Conservation (phyloP, 2,888 invertebrate species). For the Crematogaster levior region DNA sequence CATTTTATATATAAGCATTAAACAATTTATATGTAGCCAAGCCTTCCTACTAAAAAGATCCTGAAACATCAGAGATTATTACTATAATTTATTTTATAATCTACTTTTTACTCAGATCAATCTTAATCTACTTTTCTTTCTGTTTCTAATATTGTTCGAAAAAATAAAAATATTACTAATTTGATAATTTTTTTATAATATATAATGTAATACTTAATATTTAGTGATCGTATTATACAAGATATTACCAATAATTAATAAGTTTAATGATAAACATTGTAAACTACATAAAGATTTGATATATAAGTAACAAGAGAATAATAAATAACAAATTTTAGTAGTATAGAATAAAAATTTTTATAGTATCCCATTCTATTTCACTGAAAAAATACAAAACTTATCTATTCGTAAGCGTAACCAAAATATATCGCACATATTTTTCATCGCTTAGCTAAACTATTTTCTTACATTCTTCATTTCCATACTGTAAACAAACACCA, state of each 20-base stretch:
- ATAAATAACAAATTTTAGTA: too few relatives aligned
- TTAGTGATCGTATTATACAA: neutral
- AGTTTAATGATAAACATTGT: neutral
- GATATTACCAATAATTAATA: neutral
- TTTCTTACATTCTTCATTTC: constrained; percentile 24
- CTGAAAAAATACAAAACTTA: neutral
- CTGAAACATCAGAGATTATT: neutral
- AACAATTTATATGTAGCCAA: too few relatives aligned
- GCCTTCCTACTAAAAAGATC: neutral
- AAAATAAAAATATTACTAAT: neutral
- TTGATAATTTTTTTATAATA: too few relatives aligned
- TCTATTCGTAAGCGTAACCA: constrained; percentile 4
- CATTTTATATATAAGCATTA: neutral
- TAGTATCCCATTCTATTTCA: neutral
- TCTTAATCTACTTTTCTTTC: neutral
- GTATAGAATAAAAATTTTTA: too few relatives aligned
- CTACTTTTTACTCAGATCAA: too few relatives aligned
- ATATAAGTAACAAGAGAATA: neutral
- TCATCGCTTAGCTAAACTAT: neutral
- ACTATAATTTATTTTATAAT: too few relatives aligned
- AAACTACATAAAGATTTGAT: neutral
- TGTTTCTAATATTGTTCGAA: neutral
- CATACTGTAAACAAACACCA: constrained; percentile 23
- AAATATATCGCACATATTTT: neutral
- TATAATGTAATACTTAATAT: neutral